Evolutionary conservation across 2,113 vertebrate genomes (phyloP).

Genomic region (Aepyceros melampus): DNA sequence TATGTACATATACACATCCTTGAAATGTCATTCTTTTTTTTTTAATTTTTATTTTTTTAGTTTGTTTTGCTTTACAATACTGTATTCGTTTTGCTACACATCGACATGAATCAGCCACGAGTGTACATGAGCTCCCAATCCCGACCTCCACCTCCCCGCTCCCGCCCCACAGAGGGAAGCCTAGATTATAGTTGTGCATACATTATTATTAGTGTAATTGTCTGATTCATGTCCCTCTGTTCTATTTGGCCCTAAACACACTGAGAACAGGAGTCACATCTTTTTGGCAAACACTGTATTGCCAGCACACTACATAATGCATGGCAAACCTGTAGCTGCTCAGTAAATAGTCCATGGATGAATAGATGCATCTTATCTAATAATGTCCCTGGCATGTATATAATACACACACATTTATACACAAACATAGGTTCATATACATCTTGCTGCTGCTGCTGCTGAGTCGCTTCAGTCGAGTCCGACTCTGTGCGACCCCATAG

Average conservation of each 20-base stretch:
- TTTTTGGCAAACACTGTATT: background rate
- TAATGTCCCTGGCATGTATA: background rate
- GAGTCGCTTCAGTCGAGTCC: background rate
- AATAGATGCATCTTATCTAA: background rate
- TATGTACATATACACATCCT: background rate
- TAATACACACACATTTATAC: background rate
- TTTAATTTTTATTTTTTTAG: too few relatives aligned
- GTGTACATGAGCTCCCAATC: too few relatives aligned
- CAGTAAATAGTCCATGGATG: background rate
- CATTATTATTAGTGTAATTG: background rate
- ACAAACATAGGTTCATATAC: background rate
- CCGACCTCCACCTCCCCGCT: too few relatives aligned
- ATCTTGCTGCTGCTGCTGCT: background rate
- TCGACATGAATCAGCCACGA: too few relatives aligned
- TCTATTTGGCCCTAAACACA: background rate
- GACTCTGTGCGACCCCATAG: background rate
- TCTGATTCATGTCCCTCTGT: background rate
- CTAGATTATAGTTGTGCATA: background rate
- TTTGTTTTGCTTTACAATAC: too few relatives aligned
- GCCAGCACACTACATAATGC: background rate
- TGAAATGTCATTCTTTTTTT: background rate
- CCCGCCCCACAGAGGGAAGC: background rate
- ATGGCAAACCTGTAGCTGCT: background rate
- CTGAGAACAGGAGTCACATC: background rate
- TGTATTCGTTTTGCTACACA: too few relatives aligned